Base-by-base conservation (phyloP, 2,797 vertebrate species). In the Phrynocephalus guinanensis region DNA sequence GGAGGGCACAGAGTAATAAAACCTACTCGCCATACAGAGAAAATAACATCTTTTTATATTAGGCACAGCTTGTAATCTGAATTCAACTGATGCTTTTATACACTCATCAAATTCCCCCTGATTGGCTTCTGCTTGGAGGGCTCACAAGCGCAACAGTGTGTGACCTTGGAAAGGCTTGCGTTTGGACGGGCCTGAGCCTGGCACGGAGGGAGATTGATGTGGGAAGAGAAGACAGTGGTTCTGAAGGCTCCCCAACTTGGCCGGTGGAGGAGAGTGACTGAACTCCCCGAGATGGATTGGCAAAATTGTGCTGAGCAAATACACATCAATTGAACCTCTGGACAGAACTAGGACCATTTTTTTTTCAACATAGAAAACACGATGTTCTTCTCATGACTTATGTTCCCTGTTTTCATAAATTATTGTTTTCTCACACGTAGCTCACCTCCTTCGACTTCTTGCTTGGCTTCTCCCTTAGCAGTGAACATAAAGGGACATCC, bases 1-100 rank as follows among this genome's bases (percentile, higher is more conserved):
- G 89, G 88, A 86, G 87, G 76, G 82, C 77, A 80, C 9, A 72
- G 84, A 88, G 6, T 86, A 91, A 86, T 90, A 88, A 93, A 83
- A 63, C 30, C 30, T 88, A 38, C 68, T 75, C 0, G 1, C 48
- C 52, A 73, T 73, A 86, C 82, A 38, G 86, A 89, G 88, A 87
- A 86, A 1, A 10, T 63, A 30, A 26, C 70, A 2, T 81, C 67
- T 89, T 89, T 87, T 56, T 86, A 0, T 73, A 4, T 82, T 1
- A 5, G 79, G 63, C 76, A 75, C 0, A 0, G 86, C 67, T 90
- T 83, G 86, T 60, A 86, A 87, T 86, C 50, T 83, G 56, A 83
- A 83, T 86, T 87, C 18, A 72, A 0, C 7, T 56, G 70, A 4
- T 8, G 1, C 28, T 83, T 76, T 88, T 67, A 73, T 85, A 79